phyloP scores from a whole-genome alignment of 2,113 vertebrate genomes.

The Tragelaphus strepsiceros region DNA sequence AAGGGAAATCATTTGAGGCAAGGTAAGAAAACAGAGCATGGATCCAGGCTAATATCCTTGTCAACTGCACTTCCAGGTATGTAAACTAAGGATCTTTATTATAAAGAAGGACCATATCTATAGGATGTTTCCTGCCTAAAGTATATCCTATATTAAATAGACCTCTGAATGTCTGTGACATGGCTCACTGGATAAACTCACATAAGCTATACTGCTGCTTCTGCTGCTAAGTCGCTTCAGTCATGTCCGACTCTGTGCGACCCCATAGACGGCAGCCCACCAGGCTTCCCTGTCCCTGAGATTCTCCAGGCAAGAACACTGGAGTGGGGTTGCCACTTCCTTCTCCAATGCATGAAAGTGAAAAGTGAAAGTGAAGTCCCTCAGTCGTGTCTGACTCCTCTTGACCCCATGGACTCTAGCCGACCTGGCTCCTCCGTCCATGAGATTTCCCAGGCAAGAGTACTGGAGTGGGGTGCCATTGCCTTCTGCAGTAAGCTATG shows the following conservation, averaged over 20 bases:
- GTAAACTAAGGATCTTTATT: not conserved
- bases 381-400: not conserved
- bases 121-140: not conserved
- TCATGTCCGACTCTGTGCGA: rapidly evolving
- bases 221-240: not conserved
- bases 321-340: not conserved
- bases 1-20: not conserved
- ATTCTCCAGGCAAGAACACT: not conserved
- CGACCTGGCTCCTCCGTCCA: not conserved
- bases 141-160: not conserved
- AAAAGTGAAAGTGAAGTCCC: not conserved
- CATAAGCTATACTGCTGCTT: not conserved
- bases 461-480: not conserved
- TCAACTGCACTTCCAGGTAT: not conserved
- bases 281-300: not conserved
- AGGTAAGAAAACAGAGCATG: not conserved
- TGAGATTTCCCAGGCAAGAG: not conserved
- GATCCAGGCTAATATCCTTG: not conserved
- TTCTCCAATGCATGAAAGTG: not conserved
- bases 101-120: not conserved
- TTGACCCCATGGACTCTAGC: not conserved
- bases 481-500: not conserved
- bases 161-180: not conserved
- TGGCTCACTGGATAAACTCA: not conserved
- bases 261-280: not conserved